A percentile compares a stretch with the other conserved stretches of the same genome.
phyloP scores from a whole-genome alignment of 2,113 vertebrate genomes.

The Dromaius novaehollandiae region DNA sequence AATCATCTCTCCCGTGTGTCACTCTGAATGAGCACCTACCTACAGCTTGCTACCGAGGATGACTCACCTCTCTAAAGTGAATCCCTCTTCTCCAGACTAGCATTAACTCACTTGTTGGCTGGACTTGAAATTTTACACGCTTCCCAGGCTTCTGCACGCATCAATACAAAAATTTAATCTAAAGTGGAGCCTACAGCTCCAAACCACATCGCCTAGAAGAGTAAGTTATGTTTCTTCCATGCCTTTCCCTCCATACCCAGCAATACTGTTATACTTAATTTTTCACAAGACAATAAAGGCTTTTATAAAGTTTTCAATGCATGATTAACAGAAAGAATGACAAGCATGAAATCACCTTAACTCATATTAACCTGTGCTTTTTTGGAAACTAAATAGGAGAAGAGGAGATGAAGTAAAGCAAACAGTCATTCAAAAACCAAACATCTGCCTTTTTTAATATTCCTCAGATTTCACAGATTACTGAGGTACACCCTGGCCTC shows the following conservation, averaged over 20 bases:
- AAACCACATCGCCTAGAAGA: background rate
- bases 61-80: background rate
- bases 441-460: background rate
- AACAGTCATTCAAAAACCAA: background rate
- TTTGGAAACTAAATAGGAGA: background rate
- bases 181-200: background rate
- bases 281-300: background rate
- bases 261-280: background rate
- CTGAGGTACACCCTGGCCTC: background rate
- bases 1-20: background rate
- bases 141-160: background rate
- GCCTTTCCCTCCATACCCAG: background rate
- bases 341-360: background rate
- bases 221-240: background rate
- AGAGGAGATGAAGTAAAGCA: background rate
- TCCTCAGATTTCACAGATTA: background rate
- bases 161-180: background rate
- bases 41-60: rapidly evolving
- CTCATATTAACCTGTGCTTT: background rate
- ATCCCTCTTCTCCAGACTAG: background rate
- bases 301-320: background rate
- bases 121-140: background rate
- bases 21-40: background rate
- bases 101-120: background rate
- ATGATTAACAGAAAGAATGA: background rate